Evolutionary conservation across 2,888 invertebrate species (phyloP).

Genomic region (Clivina fossor): DNA sequence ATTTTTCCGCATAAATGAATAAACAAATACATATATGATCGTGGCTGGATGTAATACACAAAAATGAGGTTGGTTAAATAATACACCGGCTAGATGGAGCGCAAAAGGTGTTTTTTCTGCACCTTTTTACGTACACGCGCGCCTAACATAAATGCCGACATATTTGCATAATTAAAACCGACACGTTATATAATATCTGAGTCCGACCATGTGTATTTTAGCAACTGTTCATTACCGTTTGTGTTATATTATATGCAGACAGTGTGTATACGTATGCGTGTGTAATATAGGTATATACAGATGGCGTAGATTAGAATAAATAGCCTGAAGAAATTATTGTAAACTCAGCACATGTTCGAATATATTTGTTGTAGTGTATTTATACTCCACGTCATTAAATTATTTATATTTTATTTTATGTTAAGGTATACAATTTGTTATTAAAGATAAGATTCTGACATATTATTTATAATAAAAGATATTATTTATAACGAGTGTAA

Average conservation of each 20-base stretch:
- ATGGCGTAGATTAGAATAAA: conserved; percentile 26
- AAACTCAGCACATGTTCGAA: conserved; percentile 14
- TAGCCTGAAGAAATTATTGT: conserved; percentile 20
- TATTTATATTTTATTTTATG: too few species aligned
- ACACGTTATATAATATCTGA: conserved; percentile 18
- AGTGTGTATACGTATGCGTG: neutral
- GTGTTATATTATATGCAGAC: conserved; percentile 5
- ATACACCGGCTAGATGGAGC: too few species aligned
- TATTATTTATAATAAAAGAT: too few species aligned
- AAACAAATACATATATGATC: too few species aligned
- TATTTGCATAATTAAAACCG: conserved; percentile 28
- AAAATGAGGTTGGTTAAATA: too few species aligned
- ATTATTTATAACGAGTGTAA: too few species aligned
- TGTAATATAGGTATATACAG: conserved; percentile 16
- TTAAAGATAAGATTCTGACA: too few species aligned
- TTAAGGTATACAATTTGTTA: too few species aligned
- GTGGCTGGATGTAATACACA: too few species aligned
- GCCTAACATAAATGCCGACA: conserved; percentile 2
- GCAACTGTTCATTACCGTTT: conserved; percentile 28
- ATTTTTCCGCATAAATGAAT: too few species aligned
- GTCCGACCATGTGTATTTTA: conserved; percentile 19
- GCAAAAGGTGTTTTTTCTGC: neutral
- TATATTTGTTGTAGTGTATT: too few species aligned
- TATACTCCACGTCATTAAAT: too few species aligned
- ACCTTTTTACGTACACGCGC: neutral